These are phyloP conservation scores for Rhagonycha lutea DNA, from an alignment of 2,888 invertebrate species.

Conservation along the genomic window DNA sequence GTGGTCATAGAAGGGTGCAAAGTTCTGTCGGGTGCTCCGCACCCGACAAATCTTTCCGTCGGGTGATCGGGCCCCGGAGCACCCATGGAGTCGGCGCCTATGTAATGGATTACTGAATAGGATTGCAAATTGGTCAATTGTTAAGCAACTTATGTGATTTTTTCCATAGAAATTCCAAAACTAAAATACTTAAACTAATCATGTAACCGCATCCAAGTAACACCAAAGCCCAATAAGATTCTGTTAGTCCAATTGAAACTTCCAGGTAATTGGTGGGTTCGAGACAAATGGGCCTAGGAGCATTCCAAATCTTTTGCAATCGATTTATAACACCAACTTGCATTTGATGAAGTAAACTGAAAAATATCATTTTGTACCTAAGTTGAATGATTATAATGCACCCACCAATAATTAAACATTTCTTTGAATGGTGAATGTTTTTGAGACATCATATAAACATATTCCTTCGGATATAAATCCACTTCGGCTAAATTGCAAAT, in stretches of 20 bases:
- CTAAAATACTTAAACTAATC: too few species aligned
- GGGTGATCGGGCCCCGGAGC: too few species aligned
- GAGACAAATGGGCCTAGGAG: constrained; percentile 63
- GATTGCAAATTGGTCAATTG: too few species aligned
- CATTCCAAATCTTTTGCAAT: constrained; percentile 63
- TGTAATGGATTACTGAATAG: too few species aligned
- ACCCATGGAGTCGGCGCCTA: too few species aligned
- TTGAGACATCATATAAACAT: constrained; percentile 60
- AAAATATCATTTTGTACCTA: constrained; percentile 30
- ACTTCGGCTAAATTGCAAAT: constrained; percentile 50
- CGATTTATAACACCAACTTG: constrained; percentile 64
- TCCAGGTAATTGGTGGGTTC: constrained; percentile 54
- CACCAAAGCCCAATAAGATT: constrained; percentile 51
- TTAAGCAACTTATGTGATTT: too few species aligned
- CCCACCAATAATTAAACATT: constrained; percentile 65
- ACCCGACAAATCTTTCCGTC: too few species aligned
- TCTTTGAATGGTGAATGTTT: constrained; percentile 48
- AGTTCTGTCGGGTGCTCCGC: too few species aligned
- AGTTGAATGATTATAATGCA: neutral
- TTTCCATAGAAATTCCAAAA: too few species aligned
- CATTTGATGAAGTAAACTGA: constrained; percentile 61
- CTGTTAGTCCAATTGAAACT: constrained; percentile 61
- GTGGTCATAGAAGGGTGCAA: too few species aligned
- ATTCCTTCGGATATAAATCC: constrained; percentile 62
- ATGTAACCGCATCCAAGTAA: too few species aligned